A percentile compares a stretch with the other conserved stretches of the same genome.
These are phyloP conservation scores for Macroglossus sobrinus DNA, from an alignment of 2,113 vertebrate genomes.

Conservation along the genomic window DNA sequence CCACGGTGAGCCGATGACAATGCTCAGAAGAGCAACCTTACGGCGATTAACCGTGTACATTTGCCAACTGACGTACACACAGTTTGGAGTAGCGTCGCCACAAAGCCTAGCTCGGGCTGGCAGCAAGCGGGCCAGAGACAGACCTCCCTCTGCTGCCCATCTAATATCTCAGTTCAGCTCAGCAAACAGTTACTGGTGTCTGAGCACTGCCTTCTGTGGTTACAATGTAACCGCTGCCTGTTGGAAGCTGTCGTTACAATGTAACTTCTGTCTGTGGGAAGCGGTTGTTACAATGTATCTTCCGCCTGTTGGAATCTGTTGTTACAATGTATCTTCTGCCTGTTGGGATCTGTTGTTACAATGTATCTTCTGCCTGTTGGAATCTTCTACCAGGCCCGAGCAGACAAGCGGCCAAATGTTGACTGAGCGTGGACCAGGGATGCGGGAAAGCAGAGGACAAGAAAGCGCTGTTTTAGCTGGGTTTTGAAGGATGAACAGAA, in stretches of 20 bases:
- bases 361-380: fast-evolving
- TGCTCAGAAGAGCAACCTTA: background rate
- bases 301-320: background rate
- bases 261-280: fast-evolving
- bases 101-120: background rate
- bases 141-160: background rate
- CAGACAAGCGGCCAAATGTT: too few species aligned
- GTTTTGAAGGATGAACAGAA: background rate
- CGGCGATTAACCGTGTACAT: fast-evolving
- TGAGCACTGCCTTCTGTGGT: background rate
- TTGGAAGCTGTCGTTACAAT: too few species aligned
- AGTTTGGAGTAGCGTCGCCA: fast-evolving
- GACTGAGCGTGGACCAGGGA: fast-evolving
- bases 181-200: background rate
- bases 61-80: fast-evolving
- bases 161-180: background rate
- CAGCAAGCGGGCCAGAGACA: background rate
- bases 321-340: background rate
- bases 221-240: background rate
- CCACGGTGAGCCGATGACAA: fast-evolving
- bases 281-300: too few species aligned
- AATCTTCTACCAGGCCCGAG: too few species aligned
- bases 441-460: background rate
- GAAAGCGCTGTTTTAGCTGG: background rate
- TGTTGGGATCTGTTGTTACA: too few species aligned